A percentile compares a stretch with the other conserved stretches of the same genome.
phyloP scores from a whole-genome alignment of 2,113 vertebrate genomes.

The Eurystomus gularis region DNA sequence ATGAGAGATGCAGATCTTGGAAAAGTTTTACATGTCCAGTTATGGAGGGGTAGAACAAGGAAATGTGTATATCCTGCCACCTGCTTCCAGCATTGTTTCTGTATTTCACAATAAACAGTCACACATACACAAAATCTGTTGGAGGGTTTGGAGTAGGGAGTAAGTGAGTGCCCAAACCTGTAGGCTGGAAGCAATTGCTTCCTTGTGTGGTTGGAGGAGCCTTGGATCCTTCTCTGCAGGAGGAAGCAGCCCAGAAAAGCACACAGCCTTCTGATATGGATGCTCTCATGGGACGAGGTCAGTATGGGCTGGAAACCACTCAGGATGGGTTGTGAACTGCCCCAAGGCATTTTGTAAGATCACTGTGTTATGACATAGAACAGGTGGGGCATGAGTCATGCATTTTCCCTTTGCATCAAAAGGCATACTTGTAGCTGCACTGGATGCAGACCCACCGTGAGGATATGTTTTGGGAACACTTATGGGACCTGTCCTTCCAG shows the following conservation, averaged over 20 bases:
- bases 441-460: background rate
- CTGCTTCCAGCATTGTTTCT: background rate
- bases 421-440: background rate
- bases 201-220: background rate
- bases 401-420: background rate
- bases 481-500: background rate
- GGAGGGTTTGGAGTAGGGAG: background rate
- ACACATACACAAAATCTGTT: rapidly evolving
- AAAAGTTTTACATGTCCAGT: background rate
- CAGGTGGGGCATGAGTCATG: background rate
- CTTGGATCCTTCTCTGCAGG: background rate
- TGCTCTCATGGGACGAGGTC: background rate
- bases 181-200: background rate
- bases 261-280: background rate
- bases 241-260: background rate
- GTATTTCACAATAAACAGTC: background rate
- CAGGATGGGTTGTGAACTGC: background rate
- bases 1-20: background rate
- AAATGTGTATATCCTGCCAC: background rate
- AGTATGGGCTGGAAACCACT: background rate
- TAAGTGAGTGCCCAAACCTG: rapidly evolving
- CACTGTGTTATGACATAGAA: background rate
- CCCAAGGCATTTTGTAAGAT: background rate
- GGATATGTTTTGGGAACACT: background rate
- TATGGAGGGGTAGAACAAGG: background rate